Evolutionary conservation across 2,113 vertebrate genomes (phyloP).

Genomic region (Notiomystis cincta): DNA sequence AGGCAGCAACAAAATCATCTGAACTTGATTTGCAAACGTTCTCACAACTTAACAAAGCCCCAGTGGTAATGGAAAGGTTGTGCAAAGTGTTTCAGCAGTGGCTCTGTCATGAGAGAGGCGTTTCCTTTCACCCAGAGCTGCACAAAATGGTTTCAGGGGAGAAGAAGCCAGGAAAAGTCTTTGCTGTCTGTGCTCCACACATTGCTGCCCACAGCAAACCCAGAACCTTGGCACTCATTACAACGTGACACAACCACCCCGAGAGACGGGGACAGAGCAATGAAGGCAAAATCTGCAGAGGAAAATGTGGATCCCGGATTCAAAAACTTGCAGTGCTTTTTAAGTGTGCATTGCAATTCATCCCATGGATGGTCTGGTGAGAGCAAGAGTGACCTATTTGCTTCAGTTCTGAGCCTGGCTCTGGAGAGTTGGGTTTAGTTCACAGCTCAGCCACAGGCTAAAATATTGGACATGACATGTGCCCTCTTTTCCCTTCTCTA

Average conservation of each 20-base stretch:
- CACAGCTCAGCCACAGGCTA: not conserved
- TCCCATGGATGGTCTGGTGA: not conserved
- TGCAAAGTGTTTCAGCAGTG: not conserved
- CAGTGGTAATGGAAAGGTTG: not conserved
- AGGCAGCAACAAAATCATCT: not conserved
- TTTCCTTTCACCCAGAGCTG: not conserved
- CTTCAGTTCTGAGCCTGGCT: not conserved
- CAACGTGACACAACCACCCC: not conserved
- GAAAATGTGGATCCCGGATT: not conserved
- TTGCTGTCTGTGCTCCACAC: not conserved
- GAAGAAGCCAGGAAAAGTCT: not conserved
- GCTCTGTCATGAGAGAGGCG: accelerated
- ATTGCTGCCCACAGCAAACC: not conserved
- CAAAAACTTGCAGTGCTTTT: not conserved
- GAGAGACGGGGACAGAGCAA: not conserved
- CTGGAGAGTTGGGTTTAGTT: not conserved
- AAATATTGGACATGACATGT: not conserved
- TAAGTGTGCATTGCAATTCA: not conserved
- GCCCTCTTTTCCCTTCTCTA: not conserved
- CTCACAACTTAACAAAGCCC: not conserved
- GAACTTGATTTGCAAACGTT: not conserved
- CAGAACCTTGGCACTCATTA: not conserved
- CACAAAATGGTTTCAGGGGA: not conserved
- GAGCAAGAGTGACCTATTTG: not conserved
- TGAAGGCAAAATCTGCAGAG: not conserved